Evolutionary conservation across 2,888 invertebrate species (phyloP), one percentile per base, ranked within the genome.

Genomic region (Teinopalpus imperialis): DNA sequence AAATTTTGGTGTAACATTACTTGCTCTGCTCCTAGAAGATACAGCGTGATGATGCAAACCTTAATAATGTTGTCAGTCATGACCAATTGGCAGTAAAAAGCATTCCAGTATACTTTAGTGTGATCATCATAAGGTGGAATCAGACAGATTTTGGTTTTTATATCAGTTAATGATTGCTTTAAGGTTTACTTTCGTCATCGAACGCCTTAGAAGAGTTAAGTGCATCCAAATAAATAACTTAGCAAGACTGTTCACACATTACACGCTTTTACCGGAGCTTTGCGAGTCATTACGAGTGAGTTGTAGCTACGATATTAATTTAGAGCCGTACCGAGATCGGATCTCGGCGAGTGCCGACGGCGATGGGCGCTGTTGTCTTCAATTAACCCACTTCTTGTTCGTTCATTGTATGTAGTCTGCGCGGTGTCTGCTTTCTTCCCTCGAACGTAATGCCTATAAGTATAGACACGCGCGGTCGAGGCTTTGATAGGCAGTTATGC

Each of bases 391-490:
- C 72, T 78, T 86, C 69, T 51, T 72, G 66, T 66, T 57, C 61
- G 69, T 59, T 72, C 77, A 81, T 81, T 85, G 83, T 86, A 66
- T 72, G 57, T 63, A 69, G 86, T 87, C 85, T 87, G 68, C 69
- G 53, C 68, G 74, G 75, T 80, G 86, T 86, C 86, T 87, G 81
- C 86, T 87, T 86, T 86, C 85, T 77, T 86, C 78, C 74, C 74
- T 67, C 68, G 64, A 61, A 35, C 48, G 53, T 52, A 52, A 75
- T 74, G 71, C 69, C 68, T 74, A 71, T 75, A 80, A 80, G 79
- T 80, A 76, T 74, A 73, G 74, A 66, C 68, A 69, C 67, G 64
- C 56, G 67, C 61, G 52, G 61, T 59, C 59, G 58, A 66, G 57
- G 67, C 73, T 70, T 73, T 74, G 74, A 72, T 71, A 66, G 69